Base-by-base conservation (phyloP, 2,113 vertebrate species). In the Cyanistes caeruleus region DNA sequence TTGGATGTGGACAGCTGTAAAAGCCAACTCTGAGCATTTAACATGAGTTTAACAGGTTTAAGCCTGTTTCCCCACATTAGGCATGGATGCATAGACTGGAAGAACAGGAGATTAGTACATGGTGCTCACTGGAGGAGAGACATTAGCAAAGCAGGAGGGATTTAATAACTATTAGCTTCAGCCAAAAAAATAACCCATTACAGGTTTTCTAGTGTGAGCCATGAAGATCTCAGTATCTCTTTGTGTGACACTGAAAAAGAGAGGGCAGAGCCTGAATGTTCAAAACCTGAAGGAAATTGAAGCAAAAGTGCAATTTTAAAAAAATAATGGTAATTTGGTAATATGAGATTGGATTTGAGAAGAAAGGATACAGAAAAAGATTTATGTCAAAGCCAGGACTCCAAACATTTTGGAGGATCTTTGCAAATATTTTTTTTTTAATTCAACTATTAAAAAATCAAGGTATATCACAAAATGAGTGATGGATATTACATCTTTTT, bases 41-140 rank as follows among this genome's bases (percentile, higher is more conserved):
- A 90, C 89, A 44, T 30, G 83, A 94, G 59, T 95, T 93, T 93
- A 95, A 95, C 63, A 95, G 91, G 76, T 92, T 95, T 90, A 89
- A 95, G 86, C 83, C 92, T 97, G 96, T 92, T 97, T 95, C 94
- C 95, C 70, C 55, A 58, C 90, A 96, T 95, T 97, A 97, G 28
- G 87, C 63, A 96, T 88, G 94, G 95, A 14, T 91, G 94, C 93
- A 55, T 90, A 93, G 41, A 59, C 90, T 96, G 93, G 93, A 96
- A 95, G 87, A 95, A 90, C 70, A 90, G 86, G 91, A 91, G 92
- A 93, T 95, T 94, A 96, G 63, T 85, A 73, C 78, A 74, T 1
- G 33, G 51, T 90, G 93, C 87, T 97, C 91, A 90, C 84, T 86
- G 90, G 43, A 83, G 85, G 90, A 90, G 84, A 94, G 60, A 90